Evolutionary conservation across 2,888 invertebrate genomes (phyloP), one percentile per base, ranked within the genome.

Genomic region (Limnephilus rhombicus): DNA sequence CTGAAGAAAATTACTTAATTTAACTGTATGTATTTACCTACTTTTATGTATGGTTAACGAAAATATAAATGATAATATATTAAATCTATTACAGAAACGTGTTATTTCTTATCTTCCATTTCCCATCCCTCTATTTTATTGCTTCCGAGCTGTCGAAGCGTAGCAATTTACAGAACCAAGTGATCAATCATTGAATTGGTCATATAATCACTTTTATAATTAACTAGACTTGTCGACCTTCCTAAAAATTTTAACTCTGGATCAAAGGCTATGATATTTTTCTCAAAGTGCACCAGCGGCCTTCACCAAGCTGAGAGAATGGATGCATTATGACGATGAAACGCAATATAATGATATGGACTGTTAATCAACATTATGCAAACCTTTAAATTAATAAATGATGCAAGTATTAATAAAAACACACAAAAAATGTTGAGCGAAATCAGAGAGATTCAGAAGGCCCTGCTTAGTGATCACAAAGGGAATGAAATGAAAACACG

Each of bases 31-130:
- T 91, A 92, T 88, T 31, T 88, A 88, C 88, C 88, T 88, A 91
- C 87, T 91, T 91, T 91, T 91, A 92, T 92, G 93, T 93, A 93
- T 92, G 92, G 91, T 92, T 93, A 92, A 92, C 92, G 89, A 93
- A 92, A 90, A 82, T 90, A 91, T 92, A 91, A 93, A 93, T 91
- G 91, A 92, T 93, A 92, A 93, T 93, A 93, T 93, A 93, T 93
- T 93, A 92, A 93, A 86, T 92, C 91, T 92, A 92, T 92, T 91
- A 90, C 41, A 80, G 53, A 85, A n/a, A 85, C n/a, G 86, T 68
- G 29, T 91, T 93, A 92, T 89, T 92, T 92, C 89, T 90, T 80
- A 37, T 86, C 15, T 82, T 31, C 37, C 9, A 13, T 83, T 83
- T 37, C 24, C 85, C 1, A 2, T 68, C 24, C 24, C 68, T 18